Base-by-base conservation (phyloP, 30 jellyfish, hydroid and myxozoan species). In the Cassiopea xamachana region DNA sequence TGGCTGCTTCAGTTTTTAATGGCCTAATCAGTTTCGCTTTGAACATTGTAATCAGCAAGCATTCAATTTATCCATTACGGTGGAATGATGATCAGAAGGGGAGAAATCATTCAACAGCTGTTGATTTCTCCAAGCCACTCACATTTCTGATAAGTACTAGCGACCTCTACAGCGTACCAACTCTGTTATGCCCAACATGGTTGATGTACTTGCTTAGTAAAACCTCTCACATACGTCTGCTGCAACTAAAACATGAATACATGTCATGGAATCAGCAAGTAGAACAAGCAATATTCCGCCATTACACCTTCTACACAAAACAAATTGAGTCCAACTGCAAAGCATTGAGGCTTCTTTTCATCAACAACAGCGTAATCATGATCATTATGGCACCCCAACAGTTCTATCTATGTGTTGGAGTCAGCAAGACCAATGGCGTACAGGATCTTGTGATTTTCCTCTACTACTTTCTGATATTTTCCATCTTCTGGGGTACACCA, bases 401-500 rank as follows among this genome's bases (percentile, higher is more conserved):
- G 44, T 82, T 82, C 81, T 69, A 44, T 68, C 13, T 39, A 0
- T 67, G 82, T 67, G 83, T 82, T 51, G 90, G 46, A 44, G 49
- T 69, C 68, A 60, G 76, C 59, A 70, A 70, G 2, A 82, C 14
- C n/a, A 39, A 68, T 47, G 48, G 77, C 14, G 16, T 19, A 1
- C 1, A 49, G n/a, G 55, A 79, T 45, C 82, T 19, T 14, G 59
- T 16, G 1, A 19, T 48, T 1, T 64, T 61, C 48, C 43, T 64
- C 8, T 64, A 64, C 43, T 64, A 64, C 15, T 17, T 64, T 2
- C 6, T 48, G n/a, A 10, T 67, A 14, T 50, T 43, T 1, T 67
- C 68, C 48, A 17, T 51, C 60, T 17, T 17, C 19, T 87, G 94
- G 94, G 44, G 76, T 2, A 27, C 85, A 8, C 94, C 94, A 12